These are phyloP conservation scores for Argya squamiceps DNA, from an alignment of 2,797 vertebrate genomes.

Conservation along the genomic window DNA sequence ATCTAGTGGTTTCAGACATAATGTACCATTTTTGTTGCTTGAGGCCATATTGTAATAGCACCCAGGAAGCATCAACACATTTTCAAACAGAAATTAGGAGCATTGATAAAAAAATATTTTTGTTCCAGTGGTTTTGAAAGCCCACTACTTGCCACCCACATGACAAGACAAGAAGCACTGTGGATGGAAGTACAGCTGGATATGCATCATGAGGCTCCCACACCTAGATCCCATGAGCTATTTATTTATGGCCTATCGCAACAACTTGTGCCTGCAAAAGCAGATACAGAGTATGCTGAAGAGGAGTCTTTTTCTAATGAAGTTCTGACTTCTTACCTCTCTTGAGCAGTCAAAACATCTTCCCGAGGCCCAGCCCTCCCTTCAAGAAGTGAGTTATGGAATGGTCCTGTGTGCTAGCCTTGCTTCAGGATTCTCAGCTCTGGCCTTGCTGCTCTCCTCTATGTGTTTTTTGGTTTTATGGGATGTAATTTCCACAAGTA, in stretches of 20 bases:
- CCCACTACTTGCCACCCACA: not conserved
- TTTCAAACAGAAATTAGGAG: not conserved
- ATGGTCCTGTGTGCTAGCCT: not conserved
- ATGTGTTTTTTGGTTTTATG: accelerated
- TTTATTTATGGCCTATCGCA: not conserved
- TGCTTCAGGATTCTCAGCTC: not conserved
- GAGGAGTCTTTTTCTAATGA: not conserved
- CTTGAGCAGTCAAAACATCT: not conserved
- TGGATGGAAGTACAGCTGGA: not conserved
- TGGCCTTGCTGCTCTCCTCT: not conserved
- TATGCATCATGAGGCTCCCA: not conserved
- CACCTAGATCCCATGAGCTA: not conserved
- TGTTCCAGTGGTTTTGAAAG: not conserved
- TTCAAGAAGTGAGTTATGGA: not conserved
- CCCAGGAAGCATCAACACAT: not conserved
- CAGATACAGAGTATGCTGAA: not conserved
- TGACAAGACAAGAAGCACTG: not conserved
- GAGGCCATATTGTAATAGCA: not conserved
- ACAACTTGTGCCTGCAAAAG: not conserved
- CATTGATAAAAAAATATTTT: not conserved
- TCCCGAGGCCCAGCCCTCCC: not conserved
- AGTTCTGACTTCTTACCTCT: not conserved
- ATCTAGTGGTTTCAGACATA: not conserved
- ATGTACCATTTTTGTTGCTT: not conserved
- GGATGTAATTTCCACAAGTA: not conserved